Evolutionary conservation across 2,888 invertebrate genomes (phyloP).

Genomic region (Tinea pellionella): DNA sequence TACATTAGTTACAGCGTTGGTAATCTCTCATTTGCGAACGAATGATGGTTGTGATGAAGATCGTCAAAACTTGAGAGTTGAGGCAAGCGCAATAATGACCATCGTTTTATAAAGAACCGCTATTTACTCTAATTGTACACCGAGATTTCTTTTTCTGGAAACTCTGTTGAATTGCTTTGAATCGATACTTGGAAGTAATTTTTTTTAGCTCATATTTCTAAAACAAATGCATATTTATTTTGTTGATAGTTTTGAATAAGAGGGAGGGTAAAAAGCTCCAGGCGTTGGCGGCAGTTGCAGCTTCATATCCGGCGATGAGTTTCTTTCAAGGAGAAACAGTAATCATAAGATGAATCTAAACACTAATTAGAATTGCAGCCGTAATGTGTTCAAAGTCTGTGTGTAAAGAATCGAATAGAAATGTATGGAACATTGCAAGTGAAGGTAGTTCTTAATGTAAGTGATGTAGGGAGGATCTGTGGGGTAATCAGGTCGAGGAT

Average conservation of each 20-base stretch:
- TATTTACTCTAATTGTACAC: slow-evolving; percentile 8
- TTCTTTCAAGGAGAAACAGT: too few species aligned
- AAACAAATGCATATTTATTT: too few species aligned
- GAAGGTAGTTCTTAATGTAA: slow-evolving; percentile 3
- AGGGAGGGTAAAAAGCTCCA: too few species aligned
- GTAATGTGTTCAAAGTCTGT: too few species aligned
- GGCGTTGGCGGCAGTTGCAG: too few species aligned
- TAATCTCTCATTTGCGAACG: neutral
- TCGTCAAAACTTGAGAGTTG: neutral
- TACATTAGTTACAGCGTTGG: neutral
- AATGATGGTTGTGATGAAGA: neutral
- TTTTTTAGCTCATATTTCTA: neutral
- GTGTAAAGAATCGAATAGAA: neutral
- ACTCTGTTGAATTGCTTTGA: neutral
- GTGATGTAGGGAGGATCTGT: neutral
- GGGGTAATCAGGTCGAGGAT: slow-evolving; percentile 9
- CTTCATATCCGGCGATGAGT: too few species aligned
- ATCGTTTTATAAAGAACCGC: slow-evolving; percentile 8
- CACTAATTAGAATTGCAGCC: too few species aligned
- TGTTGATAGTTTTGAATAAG: too few species aligned
- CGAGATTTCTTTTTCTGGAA: neutral
- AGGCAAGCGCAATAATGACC: neutral
- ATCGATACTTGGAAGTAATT: neutral
- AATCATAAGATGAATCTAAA: too few species aligned
- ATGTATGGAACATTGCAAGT: neutral